phyloP scores from a whole-genome alignment of 2,888 invertebrate genomes.

The Aphrophora alni region DNA sequence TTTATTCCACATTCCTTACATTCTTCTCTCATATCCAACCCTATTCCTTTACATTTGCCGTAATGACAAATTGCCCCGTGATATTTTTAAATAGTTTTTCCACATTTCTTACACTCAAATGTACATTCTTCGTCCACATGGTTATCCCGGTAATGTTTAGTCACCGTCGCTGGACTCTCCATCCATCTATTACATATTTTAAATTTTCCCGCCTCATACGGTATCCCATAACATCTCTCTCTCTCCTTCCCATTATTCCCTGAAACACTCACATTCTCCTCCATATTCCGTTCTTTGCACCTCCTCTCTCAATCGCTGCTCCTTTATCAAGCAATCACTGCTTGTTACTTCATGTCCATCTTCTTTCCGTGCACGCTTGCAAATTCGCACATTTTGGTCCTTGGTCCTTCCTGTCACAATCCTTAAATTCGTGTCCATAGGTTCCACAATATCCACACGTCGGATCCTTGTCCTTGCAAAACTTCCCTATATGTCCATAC shows the following conservation, averaged over 20 bases:
- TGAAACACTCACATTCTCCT: neutral
- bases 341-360: neutral
- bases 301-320: neutral
- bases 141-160: no score
- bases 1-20: no score
- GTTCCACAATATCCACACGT: neutral
- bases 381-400: neutral
- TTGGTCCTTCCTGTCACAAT: neutral
- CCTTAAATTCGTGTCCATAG: neutral
- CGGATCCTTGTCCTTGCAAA: neutral
- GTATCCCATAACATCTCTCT: neutral
- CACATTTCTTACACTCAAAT: neutral
- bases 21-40: no score
- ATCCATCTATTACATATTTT: no score
- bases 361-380: neutral
- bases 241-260: neutral
- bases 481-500: neutral
- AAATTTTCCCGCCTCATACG: no score
- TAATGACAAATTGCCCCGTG: neutral
- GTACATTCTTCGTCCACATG: no score
- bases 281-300: neutral
- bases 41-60: neutral
- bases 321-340: neutral
- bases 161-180: no score
- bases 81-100: neutral